Conservation (phyloP, 2,113 vertebrate genomes). For the Scomber scombrus region DNA sequence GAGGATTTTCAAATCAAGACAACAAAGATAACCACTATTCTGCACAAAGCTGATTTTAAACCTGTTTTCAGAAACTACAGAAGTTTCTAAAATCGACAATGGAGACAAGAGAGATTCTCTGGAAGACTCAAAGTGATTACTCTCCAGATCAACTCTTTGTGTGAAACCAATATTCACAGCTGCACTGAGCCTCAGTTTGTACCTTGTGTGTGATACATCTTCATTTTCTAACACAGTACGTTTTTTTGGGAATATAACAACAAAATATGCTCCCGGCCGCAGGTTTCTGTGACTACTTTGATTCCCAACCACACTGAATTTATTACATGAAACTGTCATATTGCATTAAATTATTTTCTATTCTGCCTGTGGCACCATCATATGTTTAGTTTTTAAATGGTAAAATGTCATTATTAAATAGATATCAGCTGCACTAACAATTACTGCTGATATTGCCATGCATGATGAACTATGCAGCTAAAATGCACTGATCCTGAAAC, state of each 20-base stretch:
- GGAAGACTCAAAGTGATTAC: neutral
- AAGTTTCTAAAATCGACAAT: neutral
- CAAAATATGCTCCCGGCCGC: neutral
- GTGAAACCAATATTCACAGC: neutral
- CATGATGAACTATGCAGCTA: slow-evolving; percentile 49
- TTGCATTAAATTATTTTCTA: neutral
- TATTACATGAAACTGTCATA: neutral
- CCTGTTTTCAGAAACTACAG: neutral
- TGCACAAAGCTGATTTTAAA: slow-evolving; percentile 22
- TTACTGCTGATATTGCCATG: slow-evolving; percentile 7
- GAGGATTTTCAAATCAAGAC: slow-evolving; percentile 47
- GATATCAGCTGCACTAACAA: slow-evolving; percentile 12
- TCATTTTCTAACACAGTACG: no score
- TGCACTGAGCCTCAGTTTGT: neutral
- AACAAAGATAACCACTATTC: slow-evolving; percentile 23
- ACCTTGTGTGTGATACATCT: neutral
- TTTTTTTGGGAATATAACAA: neutral
- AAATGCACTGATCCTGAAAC: slow-evolving; percentile 34
- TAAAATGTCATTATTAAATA: no score
- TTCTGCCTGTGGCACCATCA: neutral
- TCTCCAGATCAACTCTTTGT: neutral
- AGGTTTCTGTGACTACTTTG: slow-evolving; percentile 3
- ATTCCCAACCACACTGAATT: neutral
- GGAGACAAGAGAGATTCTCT: neutral
- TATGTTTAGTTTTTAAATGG: no score